Conservation (phyloP, 1,140 invertebrate genomes). For the Sipha flava region DNA sequence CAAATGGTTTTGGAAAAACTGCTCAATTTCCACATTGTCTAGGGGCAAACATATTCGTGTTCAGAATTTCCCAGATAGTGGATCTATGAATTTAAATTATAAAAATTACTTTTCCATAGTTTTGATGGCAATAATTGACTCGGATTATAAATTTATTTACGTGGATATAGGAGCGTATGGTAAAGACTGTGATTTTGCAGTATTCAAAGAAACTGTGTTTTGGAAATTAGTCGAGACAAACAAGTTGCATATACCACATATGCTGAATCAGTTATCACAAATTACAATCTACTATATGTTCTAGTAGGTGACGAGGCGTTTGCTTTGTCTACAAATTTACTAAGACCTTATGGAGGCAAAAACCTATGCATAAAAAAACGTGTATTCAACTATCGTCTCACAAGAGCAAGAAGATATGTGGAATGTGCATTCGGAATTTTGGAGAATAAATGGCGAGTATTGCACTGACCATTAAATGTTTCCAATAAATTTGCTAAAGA, state of each 20-base stretch:
- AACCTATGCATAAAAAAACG: slow-evolving; percentile 34
- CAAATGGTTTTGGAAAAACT: not conserved
- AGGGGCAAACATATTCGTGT: slow-evolving; percentile 27
- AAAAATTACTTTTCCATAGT: too few species aligned
- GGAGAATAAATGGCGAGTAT: slow-evolving; percentile 38
- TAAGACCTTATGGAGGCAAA: slow-evolving; percentile 39
- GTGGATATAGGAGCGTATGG: slow-evolving; percentile 33
- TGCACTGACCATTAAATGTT: slow-evolving; percentile 39
- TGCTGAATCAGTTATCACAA: slow-evolving; percentile 29
- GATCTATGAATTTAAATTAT: slow-evolving; percentile 36
- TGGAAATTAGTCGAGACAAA: not conserved
- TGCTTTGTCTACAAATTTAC: slow-evolving; percentile 40
- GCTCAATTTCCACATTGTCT: not conserved
- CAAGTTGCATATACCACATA: not conserved
- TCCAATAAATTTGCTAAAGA: slow-evolving; percentile 34
- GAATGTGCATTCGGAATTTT: slow-evolving; percentile 46
- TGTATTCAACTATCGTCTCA: slow-evolving; percentile 43
- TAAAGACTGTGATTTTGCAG: slow-evolving; percentile 31
- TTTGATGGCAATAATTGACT: slow-evolving; percentile 20
- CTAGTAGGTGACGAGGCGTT: slow-evolving; percentile 45
- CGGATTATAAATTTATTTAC: slow-evolving; percentile 28
- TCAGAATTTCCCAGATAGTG: slow-evolving; percentile 4
- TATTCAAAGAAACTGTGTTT: slow-evolving; percentile 4
- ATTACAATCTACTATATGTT: slow-evolving; percentile 19
- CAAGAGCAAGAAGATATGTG: slow-evolving; percentile 39